Evolutionary conservation across 2,797 vertebrate species (phyloP), one percentile per base, ranked within the genome.

Genomic region (Sebastolobus alascanus): DNA sequence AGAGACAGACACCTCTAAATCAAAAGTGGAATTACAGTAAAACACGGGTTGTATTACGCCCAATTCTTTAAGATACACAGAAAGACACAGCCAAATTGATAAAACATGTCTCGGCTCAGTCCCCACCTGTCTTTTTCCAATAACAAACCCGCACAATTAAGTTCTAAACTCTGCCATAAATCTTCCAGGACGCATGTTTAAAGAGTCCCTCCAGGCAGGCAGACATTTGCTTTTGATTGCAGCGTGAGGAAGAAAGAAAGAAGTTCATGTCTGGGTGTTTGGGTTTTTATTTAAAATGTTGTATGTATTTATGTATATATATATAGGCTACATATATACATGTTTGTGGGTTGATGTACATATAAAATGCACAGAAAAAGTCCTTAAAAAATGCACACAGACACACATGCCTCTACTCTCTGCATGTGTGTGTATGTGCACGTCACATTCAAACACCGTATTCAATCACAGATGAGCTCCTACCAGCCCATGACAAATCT

Each of bases 131-230:
- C 88, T 95, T 89, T 93, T 90, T 90, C 87, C 87, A 93, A 92
- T 93, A 94, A 94, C 90, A 94, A 94, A 94, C 61, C 84, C 65
- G 40, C 85, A 93, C 93, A 95, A 95, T 95, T 94, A 94, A 90
- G 86, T 94, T 90, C 86, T 92, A 91, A 95, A 93, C 90, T 93
- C 87, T 35, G 75, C 50, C 79, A 91, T 94, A 94, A 95, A 95
- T 94, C 91, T 92, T 90, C 72, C 80, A 90, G 88, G 84, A 93
- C 67, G 80, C 89, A 88, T 84, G 90, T 92, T 88, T 93, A 87
- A 90, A 92, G 79, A 94, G 84, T 90, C 84, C 91, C 93, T 92
- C 71, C 58, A 80, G 94, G 93, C 93, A 82, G 66, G 43, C 61
- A 87, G 75, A 89, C 84, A 89, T 94, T 93, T 87, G 86, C 83